A percentile compares a stretch with the other conserved stretches of the same genome.
Evolutionary conservation across 2,797 vertebrate species (phyloP).

Genomic region (Paedocypris micromegethes): DNA sequence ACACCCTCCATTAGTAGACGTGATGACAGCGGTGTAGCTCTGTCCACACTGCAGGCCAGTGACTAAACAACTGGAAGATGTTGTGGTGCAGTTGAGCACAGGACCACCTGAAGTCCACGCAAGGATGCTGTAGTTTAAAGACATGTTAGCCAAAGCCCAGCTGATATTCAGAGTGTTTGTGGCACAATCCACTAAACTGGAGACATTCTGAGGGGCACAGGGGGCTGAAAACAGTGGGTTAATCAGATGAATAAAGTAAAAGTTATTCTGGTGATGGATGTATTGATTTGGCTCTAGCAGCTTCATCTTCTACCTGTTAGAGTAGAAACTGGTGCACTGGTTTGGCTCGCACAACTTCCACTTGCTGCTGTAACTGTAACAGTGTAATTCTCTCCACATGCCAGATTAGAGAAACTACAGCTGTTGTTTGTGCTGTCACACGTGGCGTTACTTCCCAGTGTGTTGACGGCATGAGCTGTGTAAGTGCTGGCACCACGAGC

Average conservation of each 20-base stretch:
- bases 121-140: constrained; percentile 57
- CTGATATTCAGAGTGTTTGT: constrained; percentile 56
- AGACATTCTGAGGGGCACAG: constrained; percentile 54
- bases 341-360: no score
- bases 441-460: no score
- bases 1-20: constrained; percentile 57
- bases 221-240: constrained; percentile 54
- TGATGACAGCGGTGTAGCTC: constrained; percentile 59
- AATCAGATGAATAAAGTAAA: not conserved
- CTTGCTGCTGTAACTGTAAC: no score
- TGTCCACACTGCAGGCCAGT: constrained; percentile 58
- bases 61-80: constrained; percentile 52
- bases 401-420: no score
- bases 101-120: constrained; percentile 38
- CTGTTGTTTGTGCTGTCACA: no score
- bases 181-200: constrained; percentile 54
- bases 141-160: constrained; percentile 52
- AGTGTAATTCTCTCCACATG: no score
- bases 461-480: no score
- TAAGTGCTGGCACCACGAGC: no score
- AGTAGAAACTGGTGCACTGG: no score
- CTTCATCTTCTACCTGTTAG: no score
- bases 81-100: constrained; percentile 52
- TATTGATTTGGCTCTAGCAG: no score
- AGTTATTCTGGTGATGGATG: no score